Base-by-base conservation (phyloP, 1,140 invertebrate genomes). In the Eubasilissa regina region DNA sequence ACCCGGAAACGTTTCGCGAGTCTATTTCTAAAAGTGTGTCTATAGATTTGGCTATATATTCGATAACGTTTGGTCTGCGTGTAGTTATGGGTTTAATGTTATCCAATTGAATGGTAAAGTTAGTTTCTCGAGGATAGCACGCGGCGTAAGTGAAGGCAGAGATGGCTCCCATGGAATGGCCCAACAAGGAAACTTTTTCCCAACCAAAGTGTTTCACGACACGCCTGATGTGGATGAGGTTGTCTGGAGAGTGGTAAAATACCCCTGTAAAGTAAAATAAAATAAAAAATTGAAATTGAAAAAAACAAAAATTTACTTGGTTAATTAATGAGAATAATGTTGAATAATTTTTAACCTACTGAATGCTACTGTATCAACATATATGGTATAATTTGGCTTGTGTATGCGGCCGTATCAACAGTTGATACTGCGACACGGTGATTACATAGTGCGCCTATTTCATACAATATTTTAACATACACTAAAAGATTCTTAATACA, bases 81-180 rank as follows among this genome's bases (percentile, higher is more conserved):
- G 84, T 78, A 8, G 90, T 87, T 12, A 91, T 86, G 9, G 89
- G 89, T 79, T 92, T 91, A 3, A 93, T 85, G 72, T 87, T 88
- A 84, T 95, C 94, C 8, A 95, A 84, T 4, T 89, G 90, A 70
- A 94, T 89, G 13, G 91, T 88, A 81, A 91, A 90, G 75, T 94
- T 90, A 0, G 92, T 86, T 58, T 91, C 88, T 4, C 92, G 86
- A 0, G 93, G 92, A 83, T 90, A 94, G 0, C 91, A 62, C 11
- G 88, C 86, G 0, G 90, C 87, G 81, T 91, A 94, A 4, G 90
- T 85, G 81, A 92, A 92, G 4, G 85, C 85, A 11, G 90, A 87
- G 25, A 92, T 90, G 6, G 90, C 91, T 60, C 93, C 93, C 89
- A 94, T 90, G 0, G 93, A 94, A 83, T 94, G 94, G 1, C 89